phyloP scores from a whole-genome alignment of 2,113 vertebrate species.

The Odocoileus virginianus region DNA sequence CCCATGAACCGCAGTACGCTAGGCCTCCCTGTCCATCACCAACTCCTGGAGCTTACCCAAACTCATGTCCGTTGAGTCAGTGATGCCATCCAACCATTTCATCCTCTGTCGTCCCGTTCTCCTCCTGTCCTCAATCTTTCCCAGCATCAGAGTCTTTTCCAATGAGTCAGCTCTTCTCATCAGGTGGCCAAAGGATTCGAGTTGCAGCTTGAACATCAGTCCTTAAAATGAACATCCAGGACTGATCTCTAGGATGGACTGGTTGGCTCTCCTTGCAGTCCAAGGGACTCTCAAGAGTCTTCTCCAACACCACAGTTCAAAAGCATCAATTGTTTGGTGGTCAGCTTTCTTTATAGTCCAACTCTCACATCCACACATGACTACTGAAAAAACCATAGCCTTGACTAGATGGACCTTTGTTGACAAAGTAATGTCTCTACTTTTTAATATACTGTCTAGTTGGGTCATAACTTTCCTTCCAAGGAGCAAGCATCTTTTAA shows the following conservation, averaged over 20 bases:
- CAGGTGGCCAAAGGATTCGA: not conserved
- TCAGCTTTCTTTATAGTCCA: not conserved
- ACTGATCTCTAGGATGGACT: not conserved
- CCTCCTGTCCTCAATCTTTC: not conserved
- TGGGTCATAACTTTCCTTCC: not conserved
- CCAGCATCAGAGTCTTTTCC: not conserved
- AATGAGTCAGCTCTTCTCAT: not conserved
- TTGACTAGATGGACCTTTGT: accelerated
- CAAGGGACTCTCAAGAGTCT: not conserved
- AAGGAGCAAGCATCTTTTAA: not conserved
- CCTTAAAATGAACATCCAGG: not conserved
- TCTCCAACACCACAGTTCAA: not conserved
- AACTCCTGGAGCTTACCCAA: not conserved
- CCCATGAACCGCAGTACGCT: accelerated
- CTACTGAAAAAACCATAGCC: not conserved
- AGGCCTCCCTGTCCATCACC: not conserved
- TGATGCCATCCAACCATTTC: not conserved
- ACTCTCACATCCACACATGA: not conserved
- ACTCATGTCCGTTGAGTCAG: not conserved
- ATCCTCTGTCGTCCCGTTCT: not conserved
- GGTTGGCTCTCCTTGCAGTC: not conserved
- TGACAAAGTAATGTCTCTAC: not conserved
- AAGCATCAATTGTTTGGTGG: accelerated
- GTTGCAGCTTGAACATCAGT: not conserved
- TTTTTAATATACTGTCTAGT: not conserved